Base-by-base conservation (phyloP, 2,113 vertebrate species). In the Malurus alboscapulatus region DNA sequence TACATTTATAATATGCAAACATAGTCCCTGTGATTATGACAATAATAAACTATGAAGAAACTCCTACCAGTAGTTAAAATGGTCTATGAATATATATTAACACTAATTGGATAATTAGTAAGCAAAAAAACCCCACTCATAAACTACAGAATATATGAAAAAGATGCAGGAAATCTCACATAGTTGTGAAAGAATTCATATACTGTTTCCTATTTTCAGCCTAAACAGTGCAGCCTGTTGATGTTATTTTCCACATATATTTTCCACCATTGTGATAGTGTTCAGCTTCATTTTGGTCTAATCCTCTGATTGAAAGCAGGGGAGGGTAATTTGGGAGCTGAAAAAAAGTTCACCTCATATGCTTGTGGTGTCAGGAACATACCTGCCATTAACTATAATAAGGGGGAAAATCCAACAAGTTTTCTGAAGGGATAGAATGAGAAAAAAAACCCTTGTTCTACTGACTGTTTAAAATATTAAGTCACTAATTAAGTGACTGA, bases 1-100 rank as follows among this genome's bases (percentile, higher is more conserved):
- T 59, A 58, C 6, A 12, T 19, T 18, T 34, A 21, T 34, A 44
- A 32, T 0, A 1, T 25, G 36, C 5, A 29, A 9, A 17, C 1
- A 2, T 13, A n/a, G 6, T 54, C 77, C 45, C 4, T 57, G 0
- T 61, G 29, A 26, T 54, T 53, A 30, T 72, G 14, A 12, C 44
- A 84, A 3, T 61, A 67, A 57, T n/a, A 61, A 88, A 24, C 13
- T 72, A 1, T 25, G 9, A 8, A 73, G 48, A 73, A 8, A 24
- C 5, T 54, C 7, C 5, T 63, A 19, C n/a, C n/a, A 72, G 4
- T 27, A 88, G 22, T 4, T 86, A 42, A 73, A 69, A 67, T 19
- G 5, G 19, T 55, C 32, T 84, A 14, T 76, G 22, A 54, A 27
- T 42, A 45, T 50, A 32, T 27, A 48, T 32, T 8, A 83, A 50